Evolutionary conservation across 1,140 invertebrate genomes (phyloP).

Genomic region (Apis cerana): DNA sequence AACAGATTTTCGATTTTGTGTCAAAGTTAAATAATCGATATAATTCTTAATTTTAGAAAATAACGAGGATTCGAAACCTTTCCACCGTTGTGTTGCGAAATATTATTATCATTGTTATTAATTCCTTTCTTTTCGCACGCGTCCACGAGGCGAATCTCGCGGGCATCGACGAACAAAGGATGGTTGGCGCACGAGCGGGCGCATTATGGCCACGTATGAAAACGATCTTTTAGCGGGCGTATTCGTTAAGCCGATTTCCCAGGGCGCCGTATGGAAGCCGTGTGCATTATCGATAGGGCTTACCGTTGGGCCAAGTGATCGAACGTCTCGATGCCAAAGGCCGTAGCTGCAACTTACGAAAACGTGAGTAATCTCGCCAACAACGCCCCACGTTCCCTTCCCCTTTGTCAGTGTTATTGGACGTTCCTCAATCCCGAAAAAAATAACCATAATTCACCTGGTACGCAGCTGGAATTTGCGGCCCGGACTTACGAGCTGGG

Average conservation of each 20-base stretch:
- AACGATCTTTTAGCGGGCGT: conserved; percentile 42
- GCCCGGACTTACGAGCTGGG: not conserved
- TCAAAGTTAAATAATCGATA: no score
- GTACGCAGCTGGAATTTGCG: not conserved
- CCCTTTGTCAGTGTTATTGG: conserved; percentile 8
- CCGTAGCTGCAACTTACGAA: conserved; percentile 42
- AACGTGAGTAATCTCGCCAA: conserved; percentile 55
- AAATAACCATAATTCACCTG: conserved; percentile 10
- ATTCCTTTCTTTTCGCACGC: no score
- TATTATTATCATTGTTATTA: no score
- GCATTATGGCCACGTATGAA: conserved; percentile 48
- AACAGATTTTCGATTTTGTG: no score
- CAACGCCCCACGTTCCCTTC: conserved; percentile 36
- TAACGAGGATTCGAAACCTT: no score
- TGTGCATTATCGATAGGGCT: conserved; percentile 59
- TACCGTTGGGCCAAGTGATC: conserved; percentile 49
- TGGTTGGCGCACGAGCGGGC: not conserved
- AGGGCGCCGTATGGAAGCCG: conserved; percentile 35
- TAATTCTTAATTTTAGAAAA: no score
- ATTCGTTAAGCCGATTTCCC: conserved; percentile 64
- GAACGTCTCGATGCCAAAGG: conserved; percentile 45
- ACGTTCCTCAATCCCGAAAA: conserved; percentile 28
- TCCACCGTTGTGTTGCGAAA: no score
- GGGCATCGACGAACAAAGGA: not conserved
- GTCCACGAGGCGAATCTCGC: not conserved